These are phyloP conservation scores for Harmothoe impar DNA, from an alignment of 2,888 invertebrate genomes.

Conservation along the genomic window DNA sequence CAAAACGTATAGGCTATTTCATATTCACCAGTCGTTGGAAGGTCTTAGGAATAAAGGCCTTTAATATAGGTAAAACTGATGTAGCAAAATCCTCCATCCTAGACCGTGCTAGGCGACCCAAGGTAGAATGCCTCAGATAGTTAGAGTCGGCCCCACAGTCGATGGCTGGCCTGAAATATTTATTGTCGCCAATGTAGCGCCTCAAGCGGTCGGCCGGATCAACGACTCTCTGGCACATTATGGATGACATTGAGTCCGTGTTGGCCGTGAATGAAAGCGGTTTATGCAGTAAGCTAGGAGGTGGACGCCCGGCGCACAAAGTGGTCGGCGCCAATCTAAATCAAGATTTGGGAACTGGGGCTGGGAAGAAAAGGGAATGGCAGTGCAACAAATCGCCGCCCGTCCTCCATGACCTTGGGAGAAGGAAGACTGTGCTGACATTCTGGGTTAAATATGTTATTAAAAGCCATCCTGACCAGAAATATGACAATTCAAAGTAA, in stretches of 20 bases:
- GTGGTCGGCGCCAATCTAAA: slow-evolving; percentile 32
- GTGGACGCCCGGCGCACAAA: not conserved
- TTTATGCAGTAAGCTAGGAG: not conserved
- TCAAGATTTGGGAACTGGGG: not conserved
- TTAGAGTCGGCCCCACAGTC: not conserved
- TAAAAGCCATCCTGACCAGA: no score
- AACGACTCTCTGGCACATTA: not conserved
- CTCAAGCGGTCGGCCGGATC: not conserved
- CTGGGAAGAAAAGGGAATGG: not conserved
- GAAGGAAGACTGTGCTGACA: no score
- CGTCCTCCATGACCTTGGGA: no score
- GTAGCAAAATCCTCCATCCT: no score
- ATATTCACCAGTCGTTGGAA: no score
- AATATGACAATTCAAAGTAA: no score
- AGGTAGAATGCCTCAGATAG: not conserved
- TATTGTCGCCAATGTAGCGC: not conserved
- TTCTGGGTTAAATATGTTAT: no score
- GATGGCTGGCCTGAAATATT: not conserved
- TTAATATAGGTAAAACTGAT: no score
- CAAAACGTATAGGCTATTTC: no score
- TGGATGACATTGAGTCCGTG: slow-evolving; percentile 10
- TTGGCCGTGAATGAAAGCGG: not conserved
- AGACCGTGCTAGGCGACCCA: no score
- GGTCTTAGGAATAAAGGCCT: no score
- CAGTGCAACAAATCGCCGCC: no score